phyloP scores from a whole-genome alignment of 2,113 vertebrate species.

The Dendrocopos noguchii region DNA sequence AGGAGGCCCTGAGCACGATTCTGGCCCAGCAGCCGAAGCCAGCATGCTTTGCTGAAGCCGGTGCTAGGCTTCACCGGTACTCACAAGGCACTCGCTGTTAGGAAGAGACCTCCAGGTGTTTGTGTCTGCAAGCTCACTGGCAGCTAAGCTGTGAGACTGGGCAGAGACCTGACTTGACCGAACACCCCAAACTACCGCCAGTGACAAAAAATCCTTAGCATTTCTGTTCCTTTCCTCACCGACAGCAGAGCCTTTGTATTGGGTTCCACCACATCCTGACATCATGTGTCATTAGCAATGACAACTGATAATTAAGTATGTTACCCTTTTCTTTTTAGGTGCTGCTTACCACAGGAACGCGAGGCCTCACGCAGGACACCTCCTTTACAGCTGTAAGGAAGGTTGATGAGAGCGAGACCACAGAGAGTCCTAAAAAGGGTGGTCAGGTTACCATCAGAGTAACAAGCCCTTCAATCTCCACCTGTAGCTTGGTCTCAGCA shows the following conservation, averaged over 20 bases:
- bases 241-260: not conserved
- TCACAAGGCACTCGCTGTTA: not conserved
- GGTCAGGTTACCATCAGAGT: not conserved
- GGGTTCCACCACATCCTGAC: conserved; percentile 11
- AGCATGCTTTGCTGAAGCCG: not conserved
- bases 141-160: not conserved
- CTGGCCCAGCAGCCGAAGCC: not conserved
- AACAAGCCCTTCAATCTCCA: not conserved
- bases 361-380: not conserved
- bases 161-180: not conserved
- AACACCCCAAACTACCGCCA: not conserved
- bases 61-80: not conserved
- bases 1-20: not conserved
- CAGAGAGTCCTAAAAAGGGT: not conserved
- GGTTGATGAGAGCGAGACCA: not conserved
- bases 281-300: conserved; percentile 13
- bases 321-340: conserved; percentile 38
- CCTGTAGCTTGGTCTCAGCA: not conserved
- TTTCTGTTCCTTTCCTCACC: conserved; percentile 28
- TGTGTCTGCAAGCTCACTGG: not conserved
- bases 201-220: not conserved
- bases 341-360: not conserved
- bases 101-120: not conserved
- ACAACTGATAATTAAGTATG: conserved; percentile 15
- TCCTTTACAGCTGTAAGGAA: not conserved